Base-by-base conservation (phyloP, 2,888 invertebrate genomes). In the Dichetophora obliterata region DNA sequence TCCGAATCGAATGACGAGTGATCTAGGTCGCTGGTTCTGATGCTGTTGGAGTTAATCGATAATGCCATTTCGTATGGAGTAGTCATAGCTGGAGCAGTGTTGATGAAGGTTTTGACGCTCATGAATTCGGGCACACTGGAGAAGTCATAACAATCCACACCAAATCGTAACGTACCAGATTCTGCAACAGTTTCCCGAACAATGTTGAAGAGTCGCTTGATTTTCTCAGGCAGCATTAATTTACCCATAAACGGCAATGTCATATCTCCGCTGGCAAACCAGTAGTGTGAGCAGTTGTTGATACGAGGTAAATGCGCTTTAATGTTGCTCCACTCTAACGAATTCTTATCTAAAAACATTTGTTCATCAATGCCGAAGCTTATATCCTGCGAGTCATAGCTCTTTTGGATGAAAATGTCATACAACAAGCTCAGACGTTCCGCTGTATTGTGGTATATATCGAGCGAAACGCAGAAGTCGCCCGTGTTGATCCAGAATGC, bases 321-420 rank as follows among this genome's bases (percentile, higher is more conserved):
- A 52, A 82, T 74, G 2, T 79, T 74, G 5, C 73, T 43, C 2
- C 78, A 66, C 9, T 79, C 76, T 3, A 27, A n/a, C 0, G 75
- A 66, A 4, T 77, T 68, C 31, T 79, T 72, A 0, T 75, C 24
- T 0, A 78, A 79, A 19, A 86, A 88, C 68, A 84, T 85, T 34
- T 86, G 81, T 9, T 83, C 82, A 75, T 88, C 88, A 24, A 88
- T 86, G 75, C 88, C 88, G 27, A 88, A 88, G 63, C 84, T 82
- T 4, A 88, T 74, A 11, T 83, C 84, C 0, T 82, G 81, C 0
- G 82, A 78, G 22, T 87, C 85, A 65, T 80, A 83, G 16, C 82
- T 84, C 66, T 85, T 85, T 54, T 87, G 86, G 0, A 82, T 82
- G 22, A 88, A 88, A 37, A 86, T 85, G 19, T 88, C 83, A 63